Evolutionary conservation across 2,797 vertebrate genomes (phyloP).

Genomic region (Chelmon rostratus): DNA sequence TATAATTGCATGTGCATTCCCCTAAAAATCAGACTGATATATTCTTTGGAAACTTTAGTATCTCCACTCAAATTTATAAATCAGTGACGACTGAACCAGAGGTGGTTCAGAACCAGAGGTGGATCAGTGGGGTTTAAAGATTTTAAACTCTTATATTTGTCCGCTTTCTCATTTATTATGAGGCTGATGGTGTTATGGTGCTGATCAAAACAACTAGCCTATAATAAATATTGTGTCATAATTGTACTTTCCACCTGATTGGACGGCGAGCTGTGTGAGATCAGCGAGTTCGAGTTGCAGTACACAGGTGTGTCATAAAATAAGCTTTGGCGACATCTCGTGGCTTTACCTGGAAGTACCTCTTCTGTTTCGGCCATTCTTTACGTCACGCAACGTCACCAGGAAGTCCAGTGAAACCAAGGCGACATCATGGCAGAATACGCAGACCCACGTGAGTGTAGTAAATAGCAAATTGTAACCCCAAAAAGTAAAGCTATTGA

Average conservation of each 20-base stretch:
- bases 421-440: slow-evolving; percentile 81
- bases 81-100: no score
- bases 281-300: background rate
- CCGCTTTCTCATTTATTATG: no score
- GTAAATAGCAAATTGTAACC: slow-evolving; percentile 25
- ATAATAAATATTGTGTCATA: background rate
- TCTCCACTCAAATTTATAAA: no score
- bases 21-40: no score
- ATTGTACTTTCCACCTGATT: background rate
- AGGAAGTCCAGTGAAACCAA: slow-evolving; percentile 73
- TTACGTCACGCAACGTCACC: slow-evolving; percentile 70
- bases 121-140: no score
- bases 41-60: no score
- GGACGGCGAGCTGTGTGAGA: background rate
- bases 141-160: no score
- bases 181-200: no score
- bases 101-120: no score
- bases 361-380: accelerated
- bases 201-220: no score
- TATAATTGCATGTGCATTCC: no score
- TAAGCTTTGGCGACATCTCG: slow-evolving; percentile 61
- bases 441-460: slow-evolving; percentile 83
- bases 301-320: background rate
- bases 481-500: accelerated
- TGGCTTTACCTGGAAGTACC: slow-evolving; percentile 1